phyloP scores from a whole-genome alignment of 2,113 vertebrate genomes.

The Dicerorhinus sumatrensis region DNA sequence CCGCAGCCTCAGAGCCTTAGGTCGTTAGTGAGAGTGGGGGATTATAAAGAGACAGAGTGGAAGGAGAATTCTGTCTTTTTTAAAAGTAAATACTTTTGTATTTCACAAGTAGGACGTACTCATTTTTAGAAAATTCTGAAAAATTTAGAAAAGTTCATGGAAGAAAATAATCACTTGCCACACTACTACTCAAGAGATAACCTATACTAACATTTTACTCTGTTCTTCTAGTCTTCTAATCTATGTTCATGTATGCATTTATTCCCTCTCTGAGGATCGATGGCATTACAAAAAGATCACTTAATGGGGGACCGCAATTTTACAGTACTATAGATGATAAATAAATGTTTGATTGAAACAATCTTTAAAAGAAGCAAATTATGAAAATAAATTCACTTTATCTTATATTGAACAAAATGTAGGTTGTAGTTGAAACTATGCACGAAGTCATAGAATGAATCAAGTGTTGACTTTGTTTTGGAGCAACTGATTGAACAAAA shows the following conservation, averaged over 20 bases:
- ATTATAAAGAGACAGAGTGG: background rate
- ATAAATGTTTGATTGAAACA: background rate
- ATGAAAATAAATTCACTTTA: slow-evolving; percentile 10
- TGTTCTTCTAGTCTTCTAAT: background rate
- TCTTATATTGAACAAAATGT: background rate
- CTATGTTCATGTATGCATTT: background rate
- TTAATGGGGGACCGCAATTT: background rate
- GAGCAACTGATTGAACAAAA: background rate
- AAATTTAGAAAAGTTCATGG: background rate
- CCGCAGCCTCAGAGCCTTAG: background rate
- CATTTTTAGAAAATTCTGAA: slow-evolving; percentile 5
- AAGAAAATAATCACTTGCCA: background rate
- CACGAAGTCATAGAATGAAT: background rate
- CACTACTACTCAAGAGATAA: background rate
- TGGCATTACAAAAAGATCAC: background rate
- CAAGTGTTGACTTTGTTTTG: background rate
- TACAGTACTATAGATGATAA: background rate
- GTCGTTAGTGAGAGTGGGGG: background rate
- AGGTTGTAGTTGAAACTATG: background rate
- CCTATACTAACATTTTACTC: background rate
- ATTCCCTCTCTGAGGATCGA: background rate
- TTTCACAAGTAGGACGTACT: background rate
- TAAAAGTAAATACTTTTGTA: background rate
- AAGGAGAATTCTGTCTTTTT: background rate
- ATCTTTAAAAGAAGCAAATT: background rate